These are phyloP conservation scores for Oostethus manadensis DNA, from an alignment of 2,113 vertebrate species.

Conservation along the genomic window DNA sequence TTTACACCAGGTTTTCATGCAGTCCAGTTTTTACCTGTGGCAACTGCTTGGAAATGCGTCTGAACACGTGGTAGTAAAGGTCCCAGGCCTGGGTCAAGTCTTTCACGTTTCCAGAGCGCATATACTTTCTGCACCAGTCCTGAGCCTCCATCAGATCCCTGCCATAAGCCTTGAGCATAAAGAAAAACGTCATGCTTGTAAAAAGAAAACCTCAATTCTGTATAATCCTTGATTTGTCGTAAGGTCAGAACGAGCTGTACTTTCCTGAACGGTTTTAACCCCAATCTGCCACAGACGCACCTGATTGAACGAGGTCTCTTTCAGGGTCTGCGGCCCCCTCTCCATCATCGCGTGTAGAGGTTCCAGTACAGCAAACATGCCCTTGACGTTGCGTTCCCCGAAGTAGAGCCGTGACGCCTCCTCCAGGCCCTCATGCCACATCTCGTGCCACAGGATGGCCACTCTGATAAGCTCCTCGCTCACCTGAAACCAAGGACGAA, in stretches of 20 bases:
- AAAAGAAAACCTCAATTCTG: not conserved
- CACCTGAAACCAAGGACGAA: constrained; percentile 71
- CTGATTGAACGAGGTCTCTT: constrained; percentile 99
- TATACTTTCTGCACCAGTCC: constrained; percentile 98
- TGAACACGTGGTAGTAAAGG: constrained; percentile 96
- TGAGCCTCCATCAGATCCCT: constrained; percentile 98
- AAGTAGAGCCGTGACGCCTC: constrained; percentile 96
- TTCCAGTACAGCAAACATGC: constrained; percentile 98
- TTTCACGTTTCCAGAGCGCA: constrained; percentile 97
- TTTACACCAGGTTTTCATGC: not conserved
- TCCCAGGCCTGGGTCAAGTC: constrained; percentile 98
- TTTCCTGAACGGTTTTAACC: not conserved
- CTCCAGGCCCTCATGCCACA: constrained; percentile 98
- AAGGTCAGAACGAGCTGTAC: not conserved
- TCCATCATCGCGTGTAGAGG: constrained; percentile 99
- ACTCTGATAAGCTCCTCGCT: constrained; percentile 97
- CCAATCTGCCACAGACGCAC: constrained; percentile 51
- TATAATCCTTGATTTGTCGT: not conserved
- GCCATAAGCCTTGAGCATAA: constrained; percentile 83
- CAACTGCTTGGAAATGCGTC: constrained; percentile 95
- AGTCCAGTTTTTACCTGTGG: constrained; percentile 79
- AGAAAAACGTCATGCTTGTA: constrained; percentile 9
- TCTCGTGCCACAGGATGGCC: constrained; percentile 98
- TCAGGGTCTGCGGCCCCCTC: constrained; percentile 93
- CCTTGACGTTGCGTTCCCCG: constrained; percentile 95